Evolutionary conservation across 2,113 vertebrate species (phyloP).

Genomic region (Colistium nudipinnis): DNA sequence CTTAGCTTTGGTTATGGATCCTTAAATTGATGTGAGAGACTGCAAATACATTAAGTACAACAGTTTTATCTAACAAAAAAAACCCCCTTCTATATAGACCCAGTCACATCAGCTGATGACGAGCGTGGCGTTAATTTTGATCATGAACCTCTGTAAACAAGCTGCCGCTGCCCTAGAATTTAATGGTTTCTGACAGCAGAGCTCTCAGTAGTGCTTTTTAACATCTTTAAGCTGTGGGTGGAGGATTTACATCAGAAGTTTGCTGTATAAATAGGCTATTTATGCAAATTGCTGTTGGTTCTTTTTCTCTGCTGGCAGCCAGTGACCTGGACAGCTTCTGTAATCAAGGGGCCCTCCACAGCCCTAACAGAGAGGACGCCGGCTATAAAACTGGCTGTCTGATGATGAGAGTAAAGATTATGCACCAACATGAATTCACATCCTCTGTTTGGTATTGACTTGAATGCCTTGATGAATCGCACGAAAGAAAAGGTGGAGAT

Average conservation of each 20-base stretch:
- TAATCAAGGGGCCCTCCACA: constrained; percentile 64
- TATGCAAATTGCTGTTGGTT: constrained; percentile 69
- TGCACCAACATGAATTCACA: constrained; percentile 26
- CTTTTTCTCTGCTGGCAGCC: constrained; percentile 51
- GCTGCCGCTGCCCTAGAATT: constrained; percentile 49
- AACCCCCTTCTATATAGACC: constrained; percentile 37
- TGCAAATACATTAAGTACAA: background rate
- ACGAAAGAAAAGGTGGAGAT: constrained; percentile 49
- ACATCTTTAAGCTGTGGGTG: constrained; percentile 50
- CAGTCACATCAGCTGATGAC: constrained; percentile 38
- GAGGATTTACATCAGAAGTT: constrained; percentile 60
- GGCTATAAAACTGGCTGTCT: constrained; percentile 57
- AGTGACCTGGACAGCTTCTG: constrained; percentile 61
- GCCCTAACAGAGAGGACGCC: constrained; percentile 49
- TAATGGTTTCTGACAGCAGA: constrained; percentile 60
- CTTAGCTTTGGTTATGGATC: background rate
- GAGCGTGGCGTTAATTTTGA: constrained; percentile 57
- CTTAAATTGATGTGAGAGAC: background rate
- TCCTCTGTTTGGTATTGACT: constrained; percentile 42
- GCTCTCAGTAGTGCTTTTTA: constrained; percentile 58
- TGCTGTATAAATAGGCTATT: constrained; percentile 68
- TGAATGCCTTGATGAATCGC: constrained; percentile 49
- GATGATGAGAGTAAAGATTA: constrained; percentile 41
- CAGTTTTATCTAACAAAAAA: constrained; percentile 16
- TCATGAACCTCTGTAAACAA: constrained; percentile 47